Conservation (phyloP, 23 tunicate species). For the Trididemnum nubilum region DNA sequence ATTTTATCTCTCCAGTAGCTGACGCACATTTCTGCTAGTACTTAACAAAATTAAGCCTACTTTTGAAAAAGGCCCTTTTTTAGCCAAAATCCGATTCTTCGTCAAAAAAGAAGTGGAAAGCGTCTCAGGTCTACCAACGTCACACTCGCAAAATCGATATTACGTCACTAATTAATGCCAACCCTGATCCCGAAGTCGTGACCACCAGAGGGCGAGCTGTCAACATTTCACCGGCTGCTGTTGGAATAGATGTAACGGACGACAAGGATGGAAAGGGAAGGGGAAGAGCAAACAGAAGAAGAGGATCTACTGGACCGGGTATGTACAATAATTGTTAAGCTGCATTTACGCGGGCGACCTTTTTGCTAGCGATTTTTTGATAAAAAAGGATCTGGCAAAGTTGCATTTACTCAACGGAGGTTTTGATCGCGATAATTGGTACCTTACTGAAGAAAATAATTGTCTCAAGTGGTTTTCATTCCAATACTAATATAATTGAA, state of each 20-base stretch:
- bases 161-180: constrained; percentile 56
- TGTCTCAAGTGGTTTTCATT: too few species aligned
- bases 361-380: too few species aligned
- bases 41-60: too few species aligned
- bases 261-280: constrained; percentile 64
- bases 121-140: constrained; percentile 78
- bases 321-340: not conserved
- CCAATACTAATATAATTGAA: not conserved
- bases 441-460: too few species aligned
- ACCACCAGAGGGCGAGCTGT: constrained; percentile 37
- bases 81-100: not conserved
- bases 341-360: too few species aligned
- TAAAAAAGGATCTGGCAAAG: too few species aligned
- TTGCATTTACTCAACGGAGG: too few species aligned
- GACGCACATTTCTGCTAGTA: too few species aligned
- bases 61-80: not conserved
- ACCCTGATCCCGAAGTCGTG: constrained; percentile 65
- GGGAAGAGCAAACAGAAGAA: constrained; percentile 50
- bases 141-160: constrained; percentile 67
- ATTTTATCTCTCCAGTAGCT: too few species aligned
- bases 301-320: constrained; percentile 44
- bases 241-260: not conserved
- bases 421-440: too few species aligned
- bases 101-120: constrained; percentile 73
- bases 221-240: not conserved